Evolutionary conservation across 2,888 invertebrate species (phyloP).

Genomic region (Aphidius colemani): DNA sequence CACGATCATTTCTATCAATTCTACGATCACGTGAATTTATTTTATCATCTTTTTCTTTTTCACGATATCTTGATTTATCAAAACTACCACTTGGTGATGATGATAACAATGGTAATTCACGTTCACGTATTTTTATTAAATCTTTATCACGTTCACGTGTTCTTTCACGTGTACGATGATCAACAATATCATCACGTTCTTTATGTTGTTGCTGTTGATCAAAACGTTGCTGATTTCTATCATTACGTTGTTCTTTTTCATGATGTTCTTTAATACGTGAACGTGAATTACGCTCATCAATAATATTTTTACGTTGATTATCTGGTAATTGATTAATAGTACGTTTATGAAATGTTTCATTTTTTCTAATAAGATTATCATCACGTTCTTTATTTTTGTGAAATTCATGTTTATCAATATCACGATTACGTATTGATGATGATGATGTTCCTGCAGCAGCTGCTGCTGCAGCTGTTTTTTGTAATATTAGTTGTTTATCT

Average conservation of each 20-base stretch:
- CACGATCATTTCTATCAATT: background rate
- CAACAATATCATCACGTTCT: slow-evolving; percentile 64
- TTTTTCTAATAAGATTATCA: slow-evolving; percentile 40
- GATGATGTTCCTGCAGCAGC: slow-evolving; percentile 33
- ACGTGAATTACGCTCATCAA: slow-evolving; percentile 61
- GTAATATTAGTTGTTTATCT: slow-evolving; percentile 36
- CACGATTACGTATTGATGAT: slow-evolving; percentile 43
- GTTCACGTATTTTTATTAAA: slow-evolving; percentile 56
- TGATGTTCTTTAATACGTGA: slow-evolving; percentile 53
- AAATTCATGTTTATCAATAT: slow-evolving; percentile 51
- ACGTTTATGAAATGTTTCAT: too few species aligned
- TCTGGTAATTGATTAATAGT: slow-evolving; percentile 27
- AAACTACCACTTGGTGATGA: slow-evolving; percentile 38
- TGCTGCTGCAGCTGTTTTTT: too few species aligned
- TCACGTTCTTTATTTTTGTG: slow-evolving; percentile 54
- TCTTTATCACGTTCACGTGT: slow-evolving; percentile 62
- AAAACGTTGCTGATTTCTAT: slow-evolving; percentile 35
- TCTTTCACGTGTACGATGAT: slow-evolving; percentile 67
- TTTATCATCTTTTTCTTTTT: slow-evolving; percentile 43
- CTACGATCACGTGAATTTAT: slow-evolving; percentile 47
- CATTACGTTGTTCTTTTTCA: slow-evolving; percentile 43
- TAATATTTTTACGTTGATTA: slow-evolving; percentile 56
- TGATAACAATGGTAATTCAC: slow-evolving; percentile 40
- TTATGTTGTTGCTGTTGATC: slow-evolving; percentile 41
- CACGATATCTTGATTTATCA: slow-evolving; percentile 45